Conservation (phyloP, 2,888 invertebrate genomes). For the Digitonthophagus gazella region DNA sequence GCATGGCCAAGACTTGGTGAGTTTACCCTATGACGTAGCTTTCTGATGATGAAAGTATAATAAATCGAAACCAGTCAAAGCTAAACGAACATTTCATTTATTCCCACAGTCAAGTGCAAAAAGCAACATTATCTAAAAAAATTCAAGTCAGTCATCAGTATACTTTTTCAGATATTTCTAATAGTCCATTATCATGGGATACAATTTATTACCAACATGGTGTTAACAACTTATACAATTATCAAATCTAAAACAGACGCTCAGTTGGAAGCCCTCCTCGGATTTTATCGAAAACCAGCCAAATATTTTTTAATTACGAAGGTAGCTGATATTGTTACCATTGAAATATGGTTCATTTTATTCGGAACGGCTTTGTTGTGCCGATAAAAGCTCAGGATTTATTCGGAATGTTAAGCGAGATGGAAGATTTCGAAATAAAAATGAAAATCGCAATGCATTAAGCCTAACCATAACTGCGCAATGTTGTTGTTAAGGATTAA, state of each 20-base stretch:
- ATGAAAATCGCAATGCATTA: background rate
- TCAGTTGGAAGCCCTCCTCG: background rate
- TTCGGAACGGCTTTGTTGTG: background rate
- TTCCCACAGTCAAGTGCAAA: too few relatives aligned
- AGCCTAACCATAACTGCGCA: background rate
- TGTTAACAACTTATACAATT: conserved; percentile 6
- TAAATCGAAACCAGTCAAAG: too few relatives aligned
- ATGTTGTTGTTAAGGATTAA: background rate
- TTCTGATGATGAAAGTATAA: too few relatives aligned
- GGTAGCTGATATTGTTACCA: background rate
- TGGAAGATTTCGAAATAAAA: background rate
- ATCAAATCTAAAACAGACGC: background rate
- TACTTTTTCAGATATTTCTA: too few relatives aligned
- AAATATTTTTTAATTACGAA: conserved; percentile 1
- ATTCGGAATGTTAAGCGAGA: background rate
- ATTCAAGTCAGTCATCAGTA: too few relatives aligned
- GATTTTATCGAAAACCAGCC: background rate
- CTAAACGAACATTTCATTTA: too few relatives aligned
- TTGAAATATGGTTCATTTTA: background rate
- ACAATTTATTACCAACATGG: too few relatives aligned
- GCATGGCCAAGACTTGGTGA: too few relatives aligned
- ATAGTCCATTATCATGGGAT: too few relatives aligned
- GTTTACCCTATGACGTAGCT: too few relatives aligned
- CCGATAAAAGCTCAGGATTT: background rate
- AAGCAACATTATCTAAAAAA: too few relatives aligned